Evolutionary conservation across 1,140 invertebrate species (phyloP).

Genomic region (Drosophila azteca): DNA sequence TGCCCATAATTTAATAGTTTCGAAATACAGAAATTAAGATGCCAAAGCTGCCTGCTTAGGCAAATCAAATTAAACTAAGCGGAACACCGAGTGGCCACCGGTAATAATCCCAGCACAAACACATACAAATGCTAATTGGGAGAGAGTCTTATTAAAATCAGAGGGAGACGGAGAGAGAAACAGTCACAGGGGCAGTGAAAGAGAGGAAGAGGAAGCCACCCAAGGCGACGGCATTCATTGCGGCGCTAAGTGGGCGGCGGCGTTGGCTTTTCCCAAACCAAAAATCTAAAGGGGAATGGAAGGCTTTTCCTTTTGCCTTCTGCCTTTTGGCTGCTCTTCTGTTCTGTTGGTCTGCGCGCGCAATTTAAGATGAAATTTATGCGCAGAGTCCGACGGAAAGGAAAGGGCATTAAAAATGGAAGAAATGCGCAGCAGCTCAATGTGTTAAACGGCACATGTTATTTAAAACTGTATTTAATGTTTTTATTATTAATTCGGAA

Average conservation of each 20-base stretch:
- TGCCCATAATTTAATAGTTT: slow-evolving; percentile 81
- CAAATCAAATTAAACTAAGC: slow-evolving; percentile 75
- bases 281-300: slow-evolving; percentile 4
- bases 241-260: slow-evolving; percentile 74
- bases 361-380: slow-evolving; percentile 82
- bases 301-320: slow-evolving; percentile 1
- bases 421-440: slow-evolving; percentile 54
- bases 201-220: slow-evolving; percentile 44
- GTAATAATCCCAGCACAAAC: background rate
- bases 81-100: slow-evolving; percentile 28
- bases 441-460: slow-evolving; percentile 82
- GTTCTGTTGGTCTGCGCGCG: slow-evolving; percentile 66
- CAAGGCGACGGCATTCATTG: slow-evolving; percentile 22
- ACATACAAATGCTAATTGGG: slow-evolving; percentile 67
- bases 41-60: slow-evolving; percentile 61
- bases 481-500: slow-evolving; percentile 50
- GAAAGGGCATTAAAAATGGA: slow-evolving; percentile 60
- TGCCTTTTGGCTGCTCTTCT: slow-evolving; percentile 14
- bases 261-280: slow-evolving; percentile 19
- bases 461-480: slow-evolving; percentile 76
- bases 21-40: slow-evolving; percentile 57
- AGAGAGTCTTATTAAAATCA: slow-evolving; percentile 37
- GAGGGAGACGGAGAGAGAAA: slow-evolving; percentile 3
- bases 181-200: slow-evolving; percentile 1
- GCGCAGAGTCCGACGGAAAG: slow-evolving; percentile 37